Evolutionary conservation across 2,888 invertebrate genomes (phyloP).

Genomic region (Agriopis aurantiaria): DNA sequence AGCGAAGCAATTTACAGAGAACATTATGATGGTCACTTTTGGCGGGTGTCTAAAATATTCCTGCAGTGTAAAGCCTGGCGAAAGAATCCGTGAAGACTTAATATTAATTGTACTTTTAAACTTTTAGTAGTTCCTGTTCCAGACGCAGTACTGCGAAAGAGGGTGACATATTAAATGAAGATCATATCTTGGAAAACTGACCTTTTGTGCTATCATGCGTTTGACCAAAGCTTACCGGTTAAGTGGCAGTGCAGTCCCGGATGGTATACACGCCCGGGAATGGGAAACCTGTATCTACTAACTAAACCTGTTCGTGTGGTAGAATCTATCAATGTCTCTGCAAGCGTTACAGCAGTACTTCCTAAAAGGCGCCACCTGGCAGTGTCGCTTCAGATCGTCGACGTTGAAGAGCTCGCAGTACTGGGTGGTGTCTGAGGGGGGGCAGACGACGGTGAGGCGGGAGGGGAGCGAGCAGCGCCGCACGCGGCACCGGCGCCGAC

Average conservation of each 20-base stretch:
- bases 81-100: too few species aligned
- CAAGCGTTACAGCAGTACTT: constrained; percentile 87
- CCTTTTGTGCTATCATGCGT: too few species aligned
- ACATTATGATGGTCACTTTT: neutral
- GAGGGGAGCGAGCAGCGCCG: constrained; percentile 57
- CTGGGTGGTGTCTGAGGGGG: constrained; percentile 71
- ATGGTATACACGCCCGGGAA: too few species aligned
- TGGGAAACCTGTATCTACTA: neutral
- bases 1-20: neutral
- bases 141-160: too few species aligned
- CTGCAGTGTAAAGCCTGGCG: neutral
- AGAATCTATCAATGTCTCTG: constrained; percentile 52
- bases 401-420: constrained; percentile 79
- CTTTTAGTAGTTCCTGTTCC: too few species aligned
- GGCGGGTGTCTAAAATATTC: neutral
- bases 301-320: constrained; percentile 17
- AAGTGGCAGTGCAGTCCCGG: too few species aligned
- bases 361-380: constrained; percentile 85
- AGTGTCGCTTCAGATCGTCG: constrained; percentile 81
- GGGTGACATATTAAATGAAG: too few species aligned
- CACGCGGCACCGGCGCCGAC: constrained; percentile 83
- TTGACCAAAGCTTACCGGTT: too few species aligned
- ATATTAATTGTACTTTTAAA: too few species aligned
- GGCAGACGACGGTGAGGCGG: constrained; percentile 57
- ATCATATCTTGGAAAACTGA: too few species aligned